A percentile compares a stretch with the other conserved stretches of the same genome.
Evolutionary conservation across 2,797 vertebrate species (phyloP).

Genomic region (Salmo trutta): DNA sequence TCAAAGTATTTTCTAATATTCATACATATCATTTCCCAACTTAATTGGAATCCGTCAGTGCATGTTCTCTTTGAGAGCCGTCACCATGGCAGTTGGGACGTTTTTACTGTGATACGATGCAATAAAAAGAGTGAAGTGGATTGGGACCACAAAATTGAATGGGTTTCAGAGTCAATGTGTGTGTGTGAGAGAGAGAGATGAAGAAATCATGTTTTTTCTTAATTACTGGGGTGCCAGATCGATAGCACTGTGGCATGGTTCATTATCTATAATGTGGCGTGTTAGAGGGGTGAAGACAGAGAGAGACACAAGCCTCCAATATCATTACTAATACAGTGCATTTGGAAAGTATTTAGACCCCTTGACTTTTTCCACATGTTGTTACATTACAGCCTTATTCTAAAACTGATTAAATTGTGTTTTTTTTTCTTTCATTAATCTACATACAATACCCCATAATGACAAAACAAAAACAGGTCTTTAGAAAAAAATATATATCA

Average conservation of each 20-base stretch:
- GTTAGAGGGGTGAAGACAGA: constrained; percentile 23
- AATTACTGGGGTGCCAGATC: constrained; percentile 60
- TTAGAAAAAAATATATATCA: too few species aligned
- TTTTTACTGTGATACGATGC: constrained; percentile 10
- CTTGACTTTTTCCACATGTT: too few species aligned
- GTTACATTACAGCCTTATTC: too few species aligned
- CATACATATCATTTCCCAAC: constrained; percentile 13
- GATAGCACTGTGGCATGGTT: constrained; percentile 52
- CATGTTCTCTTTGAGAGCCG: constrained; percentile 4
- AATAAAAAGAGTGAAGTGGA: constrained; percentile 5
- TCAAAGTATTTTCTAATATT: constrained; percentile 14
- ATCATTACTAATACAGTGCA: too few species aligned
- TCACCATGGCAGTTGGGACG: constrained; percentile 3
- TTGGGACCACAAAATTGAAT: constrained; percentile 3
- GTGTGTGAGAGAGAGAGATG: constrained; percentile 5
- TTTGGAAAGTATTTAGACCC: too few species aligned
- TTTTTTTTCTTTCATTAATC: too few species aligned
- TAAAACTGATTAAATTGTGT: too few species aligned
- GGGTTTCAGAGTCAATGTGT: constrained; percentile 7
- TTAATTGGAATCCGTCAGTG: constrained; percentile 17
- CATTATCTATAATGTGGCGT: constrained; percentile 49
- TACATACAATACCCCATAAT: too few species aligned
- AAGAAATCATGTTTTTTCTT: constrained; percentile 39
- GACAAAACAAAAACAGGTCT: too few species aligned
- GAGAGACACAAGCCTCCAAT: too few species aligned